Evolutionary conservation across 2,797 vertebrate genomes (phyloP).

Genomic region (Gastrophryne carolinensis): DNA sequence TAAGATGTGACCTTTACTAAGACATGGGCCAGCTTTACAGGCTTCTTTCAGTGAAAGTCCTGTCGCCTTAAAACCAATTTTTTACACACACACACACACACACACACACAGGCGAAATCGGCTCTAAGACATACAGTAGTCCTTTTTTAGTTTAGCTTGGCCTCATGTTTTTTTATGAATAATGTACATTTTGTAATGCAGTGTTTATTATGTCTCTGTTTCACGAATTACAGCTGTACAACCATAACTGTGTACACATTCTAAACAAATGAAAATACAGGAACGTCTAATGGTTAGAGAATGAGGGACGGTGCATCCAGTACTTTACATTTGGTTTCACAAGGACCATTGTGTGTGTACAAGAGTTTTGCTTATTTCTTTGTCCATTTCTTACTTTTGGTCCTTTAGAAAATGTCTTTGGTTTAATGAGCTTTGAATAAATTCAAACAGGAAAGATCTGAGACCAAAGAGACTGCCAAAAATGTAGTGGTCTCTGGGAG

Average conservation of each 20-base stretch:
- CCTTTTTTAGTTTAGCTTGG: too few relatives aligned
- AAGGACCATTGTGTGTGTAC: background rate
- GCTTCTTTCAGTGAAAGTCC: too few relatives aligned
- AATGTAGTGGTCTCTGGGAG: slow-evolving; percentile 63
- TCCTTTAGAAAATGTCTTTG: slow-evolving; percentile 41
- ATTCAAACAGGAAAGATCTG: slow-evolving; percentile 68
- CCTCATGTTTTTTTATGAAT: background rate
- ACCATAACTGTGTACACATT: background rate
- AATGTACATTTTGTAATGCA: background rate
- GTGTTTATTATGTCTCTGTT: background rate
- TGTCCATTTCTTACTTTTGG: slow-evolving; percentile 31
- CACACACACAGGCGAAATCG: too few relatives aligned
- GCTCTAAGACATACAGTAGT: too few relatives aligned
- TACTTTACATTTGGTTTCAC: background rate
- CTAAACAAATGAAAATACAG: background rate
- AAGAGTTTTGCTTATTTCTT: slow-evolving; percentile 22
- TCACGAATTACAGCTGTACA: background rate
- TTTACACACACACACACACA: too few relatives aligned
- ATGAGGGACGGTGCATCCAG: slow-evolving; percentile 3
- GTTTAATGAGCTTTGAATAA: slow-evolving; percentile 51
- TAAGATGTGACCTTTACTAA: too few relatives aligned
- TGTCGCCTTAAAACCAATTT: too few relatives aligned
- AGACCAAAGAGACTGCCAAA: slow-evolving; percentile 62
- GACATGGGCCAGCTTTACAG: too few relatives aligned
- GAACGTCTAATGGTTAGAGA: background rate